A percentile compares a stretch with the other conserved stretches of the same genome.
Conservation (phyloP, 2,797 vertebrate genomes). For the Paguma larvata region DNA sequence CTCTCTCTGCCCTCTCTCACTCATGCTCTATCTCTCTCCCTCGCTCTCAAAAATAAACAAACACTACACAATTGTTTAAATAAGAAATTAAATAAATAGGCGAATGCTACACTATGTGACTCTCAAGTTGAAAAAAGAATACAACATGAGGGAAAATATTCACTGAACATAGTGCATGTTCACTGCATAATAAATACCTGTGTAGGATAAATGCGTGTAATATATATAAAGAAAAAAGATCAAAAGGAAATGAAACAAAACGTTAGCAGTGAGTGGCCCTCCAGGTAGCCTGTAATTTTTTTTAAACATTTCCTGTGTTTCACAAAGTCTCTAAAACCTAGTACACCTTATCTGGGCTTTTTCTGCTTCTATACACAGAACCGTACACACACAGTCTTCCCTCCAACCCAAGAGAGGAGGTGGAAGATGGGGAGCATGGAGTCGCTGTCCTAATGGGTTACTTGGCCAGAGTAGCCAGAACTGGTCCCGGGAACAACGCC, state of each 20-base stretch:
- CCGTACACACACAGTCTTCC: background rate
- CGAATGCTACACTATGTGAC: background rate
- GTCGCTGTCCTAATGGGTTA: background rate
- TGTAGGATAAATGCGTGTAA: background rate
- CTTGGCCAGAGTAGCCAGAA: background rate
- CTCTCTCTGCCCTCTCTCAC: no score
- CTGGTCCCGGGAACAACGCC: background rate
- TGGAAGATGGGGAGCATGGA: background rate
- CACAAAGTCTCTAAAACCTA: background rate
- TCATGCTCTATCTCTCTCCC: no score
- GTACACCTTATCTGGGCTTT: background rate
- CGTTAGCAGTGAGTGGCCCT: background rate
- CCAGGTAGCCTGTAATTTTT: background rate
- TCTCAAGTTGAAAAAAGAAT: background rate
- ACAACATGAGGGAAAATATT: background rate
- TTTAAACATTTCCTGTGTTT: background rate
- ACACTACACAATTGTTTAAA: no score
- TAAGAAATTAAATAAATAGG: background rate
- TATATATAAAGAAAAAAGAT: background rate
- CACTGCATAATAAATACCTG: background rate
- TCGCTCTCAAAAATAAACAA: no score
- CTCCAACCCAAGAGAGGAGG: background rate
- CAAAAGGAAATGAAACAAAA: constrained; percentile 3
- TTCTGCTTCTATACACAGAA: background rate
- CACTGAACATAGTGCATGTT: background rate